A percentile compares a stretch with the other conserved stretches of the same genome.
phyloP scores from a whole-genome alignment of 2,113 vertebrate species.

The Cynopterus brachyotis region DNA sequence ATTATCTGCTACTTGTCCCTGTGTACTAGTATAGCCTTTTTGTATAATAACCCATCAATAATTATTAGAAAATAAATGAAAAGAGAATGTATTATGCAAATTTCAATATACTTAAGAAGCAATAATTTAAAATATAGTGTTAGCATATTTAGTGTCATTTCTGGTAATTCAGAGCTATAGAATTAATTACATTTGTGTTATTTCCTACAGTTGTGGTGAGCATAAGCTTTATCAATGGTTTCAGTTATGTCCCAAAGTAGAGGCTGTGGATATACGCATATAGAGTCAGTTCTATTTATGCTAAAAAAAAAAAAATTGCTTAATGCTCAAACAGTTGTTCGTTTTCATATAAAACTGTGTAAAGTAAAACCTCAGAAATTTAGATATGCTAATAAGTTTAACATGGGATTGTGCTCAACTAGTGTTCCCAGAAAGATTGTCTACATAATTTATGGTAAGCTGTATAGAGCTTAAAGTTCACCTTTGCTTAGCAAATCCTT shows the following conservation, averaged over 20 bases:
- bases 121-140: neutral
- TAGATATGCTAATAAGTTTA: slow-evolving; percentile 18
- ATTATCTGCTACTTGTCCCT: neutral
- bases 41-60: neutral
- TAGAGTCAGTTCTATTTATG: neutral
- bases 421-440: neutral
- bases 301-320: neutral
- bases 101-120: neutral
- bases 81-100: neutral
- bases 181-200: neutral
- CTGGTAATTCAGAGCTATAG: neutral
- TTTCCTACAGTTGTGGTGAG: neutral
- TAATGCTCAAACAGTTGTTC: neutral
- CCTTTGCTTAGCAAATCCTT: slow-evolving; percentile 69
- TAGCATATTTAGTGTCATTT: neutral
- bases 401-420: neutral
- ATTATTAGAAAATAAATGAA: neutral
- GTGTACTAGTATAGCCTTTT: neutral
- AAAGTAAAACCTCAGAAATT: neutral
- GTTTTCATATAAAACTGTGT: neutral
- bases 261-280: neutral
- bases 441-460: neutral
- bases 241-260: neutral
- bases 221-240: neutral
- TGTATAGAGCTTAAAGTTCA: slow-evolving; percentile 52